These are phyloP conservation scores for Hypomecis atomaria DNA, from an alignment of 2,888 invertebrate genomes.

Conservation along the genomic window DNA sequence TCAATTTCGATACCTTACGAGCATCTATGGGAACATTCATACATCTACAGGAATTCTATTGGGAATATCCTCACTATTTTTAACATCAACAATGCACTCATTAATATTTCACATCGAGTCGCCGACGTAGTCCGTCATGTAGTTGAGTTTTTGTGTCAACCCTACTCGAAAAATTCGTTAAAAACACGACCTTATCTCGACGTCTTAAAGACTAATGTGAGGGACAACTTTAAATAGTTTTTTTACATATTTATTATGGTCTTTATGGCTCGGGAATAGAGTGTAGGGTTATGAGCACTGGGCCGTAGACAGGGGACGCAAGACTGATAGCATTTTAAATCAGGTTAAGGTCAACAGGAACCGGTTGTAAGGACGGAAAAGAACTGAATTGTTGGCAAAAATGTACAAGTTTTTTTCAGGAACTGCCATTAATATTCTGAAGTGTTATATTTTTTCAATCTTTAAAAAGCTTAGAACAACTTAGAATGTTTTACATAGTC, in stretches of 20 bases:
- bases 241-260: conserved; percentile 49
- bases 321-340: conserved; percentile 80
- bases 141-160: conserved; percentile 68
- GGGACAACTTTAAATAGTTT: conserved; percentile 19
- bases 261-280: conserved; percentile 42
- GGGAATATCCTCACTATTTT: conserved; percentile 58
- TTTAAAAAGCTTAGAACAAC: too few relatives aligned
- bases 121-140: conserved; percentile 73
- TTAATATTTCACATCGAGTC: conserved; percentile 78
- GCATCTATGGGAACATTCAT: too few relatives aligned
- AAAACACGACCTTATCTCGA: conserved; percentile 30
- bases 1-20: too few relatives aligned
- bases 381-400: conserved; percentile 12
- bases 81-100: conserved; percentile 75
- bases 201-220: conserved; percentile 12
- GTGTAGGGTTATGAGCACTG: conserved; percentile 38
- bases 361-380: conserved; percentile 30
- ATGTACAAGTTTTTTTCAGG: not conserved
- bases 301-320: conserved; percentile 40
- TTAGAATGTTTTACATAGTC: too few relatives aligned
- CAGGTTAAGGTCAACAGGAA: conserved; percentile 79
- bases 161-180: conserved; percentile 31
- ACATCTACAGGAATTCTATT: too few relatives aligned
- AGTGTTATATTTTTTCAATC: too few relatives aligned
- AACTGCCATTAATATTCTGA: not conserved